phyloP scores from a whole-genome alignment of 2,113 vertebrate genomes.

The Tyto alba region DNA sequence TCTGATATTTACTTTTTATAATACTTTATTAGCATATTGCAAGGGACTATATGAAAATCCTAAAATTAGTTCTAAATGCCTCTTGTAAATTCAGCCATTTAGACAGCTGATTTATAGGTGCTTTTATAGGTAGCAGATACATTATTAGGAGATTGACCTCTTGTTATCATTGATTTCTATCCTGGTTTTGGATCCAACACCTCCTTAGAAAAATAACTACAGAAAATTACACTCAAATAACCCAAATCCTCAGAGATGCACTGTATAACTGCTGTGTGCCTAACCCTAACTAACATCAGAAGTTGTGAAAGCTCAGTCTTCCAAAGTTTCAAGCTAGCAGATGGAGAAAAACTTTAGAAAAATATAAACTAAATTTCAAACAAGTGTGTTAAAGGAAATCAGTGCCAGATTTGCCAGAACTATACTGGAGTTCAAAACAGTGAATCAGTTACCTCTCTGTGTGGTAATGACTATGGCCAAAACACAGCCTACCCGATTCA shows the following conservation, averaged over 20 bases:
- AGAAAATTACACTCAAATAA: background rate
- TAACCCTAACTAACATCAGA: background rate
- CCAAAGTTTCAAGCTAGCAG: background rate
- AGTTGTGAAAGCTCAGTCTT: background rate
- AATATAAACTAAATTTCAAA: background rate
- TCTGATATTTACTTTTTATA: background rate
- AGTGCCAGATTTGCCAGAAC: background rate
- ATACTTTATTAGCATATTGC: background rate
- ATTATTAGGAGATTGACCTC: background rate
- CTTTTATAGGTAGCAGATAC: background rate
- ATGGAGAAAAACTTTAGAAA: background rate
- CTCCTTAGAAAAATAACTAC: background rate
- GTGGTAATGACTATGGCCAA: background rate
- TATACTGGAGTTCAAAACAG: background rate
- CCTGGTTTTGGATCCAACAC: background rate
- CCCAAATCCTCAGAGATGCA: background rate
- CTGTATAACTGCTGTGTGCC: background rate
- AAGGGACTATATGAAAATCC: background rate
- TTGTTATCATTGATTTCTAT: background rate
- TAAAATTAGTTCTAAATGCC: background rate
- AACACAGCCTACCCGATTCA: background rate
- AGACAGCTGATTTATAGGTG: background rate
- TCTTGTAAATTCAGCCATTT: background rate
- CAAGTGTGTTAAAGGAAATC: background rate
- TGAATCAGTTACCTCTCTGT: background rate